These are phyloP conservation scores for Tachina lurida DNA, from an alignment of 2,888 invertebrate species.

Conservation along the genomic window DNA sequence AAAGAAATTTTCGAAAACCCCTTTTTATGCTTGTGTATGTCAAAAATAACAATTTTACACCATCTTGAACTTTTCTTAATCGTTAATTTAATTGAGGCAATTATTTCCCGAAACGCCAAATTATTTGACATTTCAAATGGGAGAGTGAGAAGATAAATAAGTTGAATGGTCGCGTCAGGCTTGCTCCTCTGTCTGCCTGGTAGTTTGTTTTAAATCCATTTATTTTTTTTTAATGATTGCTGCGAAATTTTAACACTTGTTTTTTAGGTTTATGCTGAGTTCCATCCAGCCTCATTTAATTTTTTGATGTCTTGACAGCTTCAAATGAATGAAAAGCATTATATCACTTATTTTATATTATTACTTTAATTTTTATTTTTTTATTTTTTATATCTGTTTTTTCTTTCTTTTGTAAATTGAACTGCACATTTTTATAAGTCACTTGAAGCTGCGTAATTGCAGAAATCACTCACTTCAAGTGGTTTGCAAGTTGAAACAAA, in stretches of 20 bases:
- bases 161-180: background rate
- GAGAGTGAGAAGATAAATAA: constrained; percentile 23
- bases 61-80: constrained; percentile 66
- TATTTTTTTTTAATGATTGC: constrained; percentile 33
- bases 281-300: constrained; percentile 11
- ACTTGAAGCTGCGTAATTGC: constrained; percentile 7
- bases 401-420: background rate
- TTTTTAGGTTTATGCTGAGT: constrained; percentile 13
- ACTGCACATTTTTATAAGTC: constrained; percentile 6
- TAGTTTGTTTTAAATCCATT: constrained; percentile 27
- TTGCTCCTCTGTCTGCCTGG: background rate
- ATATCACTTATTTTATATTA: background rate
- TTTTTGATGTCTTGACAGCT: constrained; percentile 27
- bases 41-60: constrained; percentile 65
- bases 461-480: constrained; percentile 40
- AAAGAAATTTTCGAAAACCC: constrained; percentile 57
- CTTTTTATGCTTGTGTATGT: background rate
- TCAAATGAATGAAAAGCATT: background rate
- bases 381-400: background rate
- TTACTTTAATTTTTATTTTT: background rate
- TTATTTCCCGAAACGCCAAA: constrained; percentile 56
- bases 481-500: background rate
- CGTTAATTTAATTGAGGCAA: constrained; percentile 73
- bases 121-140: constrained; percentile 61
- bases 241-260: constrained; percentile 37